Evolutionary conservation across 2,797 vertebrate species (phyloP).

Genomic region (Xiphorhynchus erythropygius): DNA sequence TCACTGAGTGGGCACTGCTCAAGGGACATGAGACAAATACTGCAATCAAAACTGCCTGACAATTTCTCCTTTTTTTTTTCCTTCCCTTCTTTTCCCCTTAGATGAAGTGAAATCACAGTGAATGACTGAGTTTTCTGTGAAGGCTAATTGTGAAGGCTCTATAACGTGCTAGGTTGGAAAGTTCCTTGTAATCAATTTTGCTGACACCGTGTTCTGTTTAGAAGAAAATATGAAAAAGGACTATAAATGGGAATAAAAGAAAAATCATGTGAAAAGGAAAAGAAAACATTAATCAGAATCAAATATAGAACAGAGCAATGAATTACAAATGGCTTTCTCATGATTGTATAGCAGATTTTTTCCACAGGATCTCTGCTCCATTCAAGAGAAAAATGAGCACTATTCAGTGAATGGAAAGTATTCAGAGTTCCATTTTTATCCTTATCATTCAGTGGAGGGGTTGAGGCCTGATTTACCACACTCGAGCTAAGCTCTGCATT

Average conservation of each 20-base stretch:
- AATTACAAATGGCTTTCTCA: slow-evolving; percentile 66
- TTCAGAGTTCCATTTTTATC: slow-evolving; percentile 65
- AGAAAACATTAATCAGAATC: slow-evolving; percentile 66
- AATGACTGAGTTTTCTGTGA: slow-evolving; percentile 14
- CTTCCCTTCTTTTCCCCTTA: background rate
- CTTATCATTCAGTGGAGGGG: slow-evolving; percentile 34
- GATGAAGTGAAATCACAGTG: slow-evolving; percentile 8
- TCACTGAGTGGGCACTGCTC: background rate
- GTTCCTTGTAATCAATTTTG: slow-evolving; percentile 37
- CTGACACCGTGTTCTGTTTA: slow-evolving; percentile 49
- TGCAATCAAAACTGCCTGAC: background rate
- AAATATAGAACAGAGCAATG: slow-evolving; percentile 64
- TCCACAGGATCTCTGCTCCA: slow-evolving; percentile 62
- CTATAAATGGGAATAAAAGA: slow-evolving; percentile 65
- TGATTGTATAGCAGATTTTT: slow-evolving; percentile 58
- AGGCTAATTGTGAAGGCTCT: slow-evolving; percentile 27
- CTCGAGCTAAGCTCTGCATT: slow-evolving; percentile 10
- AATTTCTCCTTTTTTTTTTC: background rate
- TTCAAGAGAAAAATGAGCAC: slow-evolving; percentile 64
- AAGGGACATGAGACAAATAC: background rate
- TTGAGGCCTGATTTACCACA: slow-evolving; percentile 49
- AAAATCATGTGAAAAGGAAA: slow-evolving; percentile 45
- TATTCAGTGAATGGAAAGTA: slow-evolving; percentile 60
- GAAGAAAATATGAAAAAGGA: slow-evolving; percentile 43
- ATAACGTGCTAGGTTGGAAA: slow-evolving; percentile 28